Base-by-base conservation (phyloP, 1,140 invertebrate species). In the Mesaphorura yosii region DNA sequence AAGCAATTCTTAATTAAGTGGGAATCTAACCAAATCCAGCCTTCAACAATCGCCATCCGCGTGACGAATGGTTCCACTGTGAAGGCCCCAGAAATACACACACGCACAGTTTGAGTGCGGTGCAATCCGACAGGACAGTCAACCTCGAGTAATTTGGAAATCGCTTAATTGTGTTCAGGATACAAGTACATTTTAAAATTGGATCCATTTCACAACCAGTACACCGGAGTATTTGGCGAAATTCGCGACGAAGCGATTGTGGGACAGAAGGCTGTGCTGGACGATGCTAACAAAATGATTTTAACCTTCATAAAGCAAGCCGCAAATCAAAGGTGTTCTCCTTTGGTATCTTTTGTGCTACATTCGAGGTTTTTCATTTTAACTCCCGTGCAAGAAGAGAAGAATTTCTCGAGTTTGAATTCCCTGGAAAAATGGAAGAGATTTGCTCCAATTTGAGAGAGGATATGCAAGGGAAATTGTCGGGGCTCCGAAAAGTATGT, bases 321-420 rank as follows among this genome's bases (percentile, higher is more conserved):
- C 31, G 31, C 10, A 34, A 34, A 10, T 34, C 31, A 34, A 48
- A 6, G n/a, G 4, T n/a, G 31, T 29, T 15, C 7, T 5, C 10
- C 31, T 6, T 48, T 37, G 4, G 19, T 48, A n/a, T 31, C 29
- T 26, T 26, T 5, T 46, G 5, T n/a, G n/a, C n/a, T n/a, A n/a
- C 23, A 26, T 46, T 7, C 12, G 12, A 25, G 28, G 23, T 46
- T 5, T 12, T 48, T 22, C 0, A n/a, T 45, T 23, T n/a, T 10
- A 15, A 42, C 25, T 26, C 47, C 0, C 31, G 29, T 12, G 41
- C 45, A 27, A 37, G 34, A 41, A 45, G 39, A 31, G 48, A 57
- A 41, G 34, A 57, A 52, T 27, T 57, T 3, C 22, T 47, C 19
- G 45, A 48, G n/a, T 57, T 41, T 29, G 49, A 57, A n/a, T 57